phyloP scores from a whole-genome alignment of 2,113 vertebrate species.

The Pleuronectes platessa region DNA sequence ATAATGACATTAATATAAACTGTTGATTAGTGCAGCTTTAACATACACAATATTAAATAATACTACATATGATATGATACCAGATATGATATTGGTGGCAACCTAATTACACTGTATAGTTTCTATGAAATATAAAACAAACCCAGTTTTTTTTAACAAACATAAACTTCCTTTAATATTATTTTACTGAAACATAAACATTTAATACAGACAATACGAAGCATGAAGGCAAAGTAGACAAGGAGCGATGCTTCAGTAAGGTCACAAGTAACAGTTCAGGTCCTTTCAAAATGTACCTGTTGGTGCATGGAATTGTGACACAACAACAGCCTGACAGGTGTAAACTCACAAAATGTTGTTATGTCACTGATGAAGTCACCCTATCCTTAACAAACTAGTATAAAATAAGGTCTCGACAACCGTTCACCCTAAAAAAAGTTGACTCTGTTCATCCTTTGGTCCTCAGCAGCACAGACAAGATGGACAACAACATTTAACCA shows the following conservation, averaged over 20 bases:
- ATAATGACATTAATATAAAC: too few relatives aligned
- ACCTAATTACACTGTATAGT: background rate
- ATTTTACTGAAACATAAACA: slow-evolving; percentile 29
- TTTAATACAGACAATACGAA: slow-evolving; percentile 24
- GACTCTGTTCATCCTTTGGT: too few relatives aligned
- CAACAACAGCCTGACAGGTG: background rate
- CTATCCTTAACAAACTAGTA: background rate
- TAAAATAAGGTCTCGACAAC: background rate
- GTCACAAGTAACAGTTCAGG: background rate
- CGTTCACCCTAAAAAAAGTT: background rate
- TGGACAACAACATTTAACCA: slow-evolving; percentile 4
- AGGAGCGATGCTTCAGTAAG: background rate
- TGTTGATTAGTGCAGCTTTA: too few relatives aligned
- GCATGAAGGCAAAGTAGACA: background rate
- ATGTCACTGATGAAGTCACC: background rate
- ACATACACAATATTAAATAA: too few relatives aligned
- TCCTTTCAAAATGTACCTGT: background rate
- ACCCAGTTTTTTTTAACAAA: background rate
- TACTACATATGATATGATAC: background rate
- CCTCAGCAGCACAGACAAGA: slow-evolving; percentile 5
- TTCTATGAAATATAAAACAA: background rate
- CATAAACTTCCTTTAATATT: slow-evolving; percentile 22
- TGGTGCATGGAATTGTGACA: background rate
- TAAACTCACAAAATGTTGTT: background rate
- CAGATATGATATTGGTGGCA: background rate